Evolutionary conservation across 1,140 invertebrate genomes (phyloP), one percentile per base, ranked within the genome.

Genomic region (Arion vulgaris): DNA sequence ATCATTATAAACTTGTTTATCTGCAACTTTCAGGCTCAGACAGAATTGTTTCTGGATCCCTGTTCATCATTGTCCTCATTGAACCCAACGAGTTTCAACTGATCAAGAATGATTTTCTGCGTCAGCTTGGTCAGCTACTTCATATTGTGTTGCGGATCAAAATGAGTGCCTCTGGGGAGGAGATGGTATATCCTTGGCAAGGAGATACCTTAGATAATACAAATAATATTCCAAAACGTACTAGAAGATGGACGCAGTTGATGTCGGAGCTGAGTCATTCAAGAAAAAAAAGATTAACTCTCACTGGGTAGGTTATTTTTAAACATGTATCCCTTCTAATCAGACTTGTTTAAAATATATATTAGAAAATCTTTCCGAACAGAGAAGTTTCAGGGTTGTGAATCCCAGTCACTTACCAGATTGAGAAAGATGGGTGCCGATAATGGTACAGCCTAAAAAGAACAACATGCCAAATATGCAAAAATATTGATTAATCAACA

Each of bases 131-230:
- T 0, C 91, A 93, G 68, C 94, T 97, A 66, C 90, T 98, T 28
- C 92, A 96, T 81, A 97, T 97, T 0, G 97, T 96, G 0, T 93
- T 98, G 0, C 90, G 95, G 0, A 95, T 99, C 0, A 98, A 97
- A 91, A 88, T 88, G 38, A 92, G 93, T 86, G 83, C 87, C 0
- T 82, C 95, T 34, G 96, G 96, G 1, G 95, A 96, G 78, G 95
- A 97, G 57, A 98, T 98, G 96, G 96, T 98, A 38, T 97, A 95
- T 86, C 95, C 96, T 0, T 98, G 96, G 96, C 93, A 94, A 0
- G 68, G 66, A 32, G 69, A n/a, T 5, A 38, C 19, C 32, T 26
- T 34, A 5, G 78, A 80, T 19, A 45, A 19, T 26, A 11, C 13
- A 7, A 38, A 17, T 23, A 15, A 4, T 5, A 39, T 32, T 5